phyloP scores from a whole-genome alignment of 2,113 vertebrate genomes.

The Aythya baeri region DNA sequence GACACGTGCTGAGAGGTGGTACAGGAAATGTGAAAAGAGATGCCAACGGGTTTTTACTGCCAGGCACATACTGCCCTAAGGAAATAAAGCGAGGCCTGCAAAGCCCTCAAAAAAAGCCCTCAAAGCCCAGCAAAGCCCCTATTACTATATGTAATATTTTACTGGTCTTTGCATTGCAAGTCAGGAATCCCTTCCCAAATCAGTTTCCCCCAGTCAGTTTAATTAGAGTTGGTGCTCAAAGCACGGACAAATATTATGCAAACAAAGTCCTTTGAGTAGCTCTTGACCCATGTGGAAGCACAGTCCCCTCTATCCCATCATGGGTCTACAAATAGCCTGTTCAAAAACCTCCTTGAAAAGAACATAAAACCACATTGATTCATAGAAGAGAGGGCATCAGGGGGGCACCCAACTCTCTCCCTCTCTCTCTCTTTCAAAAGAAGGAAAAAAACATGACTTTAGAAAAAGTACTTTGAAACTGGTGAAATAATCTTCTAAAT shows the following conservation, averaged over 20 bases:
- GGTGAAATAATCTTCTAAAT: constrained; percentile 62
- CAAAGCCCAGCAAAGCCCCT: too few species aligned
- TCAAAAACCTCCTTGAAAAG: constrained; percentile 7
- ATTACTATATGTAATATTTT: not conserved
- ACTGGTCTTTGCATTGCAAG: not conserved
- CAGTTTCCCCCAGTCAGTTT: not conserved
- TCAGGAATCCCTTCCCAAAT: not conserved
- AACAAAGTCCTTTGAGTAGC: not conserved
- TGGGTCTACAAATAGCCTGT: not conserved
- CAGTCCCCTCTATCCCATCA: not conserved
- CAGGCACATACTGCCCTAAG: accelerated
- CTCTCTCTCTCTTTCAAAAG: not conserved
- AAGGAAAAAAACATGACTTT: not conserved
- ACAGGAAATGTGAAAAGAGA: not conserved
- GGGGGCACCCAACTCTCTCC: not conserved
- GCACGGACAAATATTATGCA: not conserved
- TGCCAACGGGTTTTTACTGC: not conserved
- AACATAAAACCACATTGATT: not conserved
- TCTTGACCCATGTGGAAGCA: not conserved
- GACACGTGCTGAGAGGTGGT: not conserved
- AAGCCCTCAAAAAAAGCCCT: not conserved
- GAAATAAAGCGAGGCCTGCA: not conserved
- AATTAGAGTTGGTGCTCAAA: not conserved
- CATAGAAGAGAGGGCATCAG: not conserved
- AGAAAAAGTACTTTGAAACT: constrained; percentile 59